phyloP scores from a whole-genome alignment of 2,888 invertebrate species.

The Hymenopus coronatus region DNA sequence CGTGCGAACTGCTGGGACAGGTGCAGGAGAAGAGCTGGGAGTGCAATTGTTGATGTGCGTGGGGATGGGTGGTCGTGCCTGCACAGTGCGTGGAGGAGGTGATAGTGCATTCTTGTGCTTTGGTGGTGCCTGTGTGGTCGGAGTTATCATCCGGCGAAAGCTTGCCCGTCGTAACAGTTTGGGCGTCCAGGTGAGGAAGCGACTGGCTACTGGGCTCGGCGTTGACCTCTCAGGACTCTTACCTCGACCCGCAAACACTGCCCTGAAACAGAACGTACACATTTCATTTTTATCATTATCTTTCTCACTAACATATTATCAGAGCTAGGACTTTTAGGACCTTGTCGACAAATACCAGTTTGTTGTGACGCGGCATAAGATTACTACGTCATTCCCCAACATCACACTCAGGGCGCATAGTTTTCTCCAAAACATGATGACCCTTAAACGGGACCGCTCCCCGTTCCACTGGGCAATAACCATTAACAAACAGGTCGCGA shows the following conservation, averaged over 20 bases:
- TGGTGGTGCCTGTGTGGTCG: background rate
- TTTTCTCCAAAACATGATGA: too few relatives aligned
- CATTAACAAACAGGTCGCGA: too few relatives aligned
- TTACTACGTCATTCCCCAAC: too few relatives aligned
- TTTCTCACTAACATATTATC: too few relatives aligned
- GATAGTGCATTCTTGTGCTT: background rate
- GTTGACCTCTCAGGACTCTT: background rate
- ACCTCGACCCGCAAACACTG: background rate
- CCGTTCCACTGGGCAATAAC: too few relatives aligned
- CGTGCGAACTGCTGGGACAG: background rate
- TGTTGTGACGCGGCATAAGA: too few relatives aligned
- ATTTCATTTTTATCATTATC: too few relatives aligned
- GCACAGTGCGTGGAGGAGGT: background rate
- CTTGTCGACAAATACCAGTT: too few relatives aligned
- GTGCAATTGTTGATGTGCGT: background rate
- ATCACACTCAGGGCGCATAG: too few relatives aligned
- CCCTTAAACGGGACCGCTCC: too few relatives aligned
- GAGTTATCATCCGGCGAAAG: background rate
- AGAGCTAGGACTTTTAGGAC: too few relatives aligned
- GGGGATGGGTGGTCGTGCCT: background rate
- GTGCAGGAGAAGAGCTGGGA: background rate
- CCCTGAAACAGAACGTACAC: background rate
- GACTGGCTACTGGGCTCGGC: background rate
- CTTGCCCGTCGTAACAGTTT: slow-evolving; percentile 1
- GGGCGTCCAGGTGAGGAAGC: slow-evolving; percentile 17